Percentiles rank a stretch among this genome's conserved stretches.
phyloP scores from a whole-genome alignment of 1,140 invertebrate species.

The Drosophila littoralis region DNA sequence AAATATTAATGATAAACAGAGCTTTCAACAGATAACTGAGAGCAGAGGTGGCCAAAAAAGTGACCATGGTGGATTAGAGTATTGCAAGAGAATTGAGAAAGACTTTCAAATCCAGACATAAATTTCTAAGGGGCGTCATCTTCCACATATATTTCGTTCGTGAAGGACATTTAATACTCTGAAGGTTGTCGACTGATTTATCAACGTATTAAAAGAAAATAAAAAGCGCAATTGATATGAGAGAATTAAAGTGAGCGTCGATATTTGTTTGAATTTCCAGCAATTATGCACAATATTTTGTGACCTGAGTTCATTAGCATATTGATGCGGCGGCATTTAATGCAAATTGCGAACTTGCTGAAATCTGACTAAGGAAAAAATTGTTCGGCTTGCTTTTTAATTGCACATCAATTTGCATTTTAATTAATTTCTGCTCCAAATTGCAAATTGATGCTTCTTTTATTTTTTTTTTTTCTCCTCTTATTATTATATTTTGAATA shows the following conservation, averaged over 20 bases:
- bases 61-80: not conserved
- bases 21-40: too few relatives aligned
- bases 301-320: constrained; percentile 31
- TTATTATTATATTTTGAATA: constrained; percentile 35
- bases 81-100: too few relatives aligned
- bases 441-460: constrained; percentile 6
- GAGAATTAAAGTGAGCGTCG: not conserved
- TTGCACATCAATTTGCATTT: constrained; percentile 77
- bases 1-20: too few relatives aligned
- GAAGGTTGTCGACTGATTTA: not conserved
- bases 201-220: not conserved
- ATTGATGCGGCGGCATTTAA: constrained; percentile 12
- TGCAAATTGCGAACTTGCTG: constrained; percentile 23
- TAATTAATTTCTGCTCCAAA: constrained; percentile 63
- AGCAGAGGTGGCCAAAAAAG: not conserved
- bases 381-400: constrained; percentile 48
- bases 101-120: not conserved
- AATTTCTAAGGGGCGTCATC: too few relatives aligned
- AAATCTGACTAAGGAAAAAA: constrained; percentile 15
- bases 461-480: not conserved
- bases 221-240: not conserved
- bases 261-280: constrained; percentile 14
- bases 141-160: not conserved
- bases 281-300: constrained; percentile 1
- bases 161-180: not conserved